These are phyloP conservation scores for Okapia johnstoni DNA, from an alignment of 2,113 vertebrate species.

Conservation along the genomic window DNA sequence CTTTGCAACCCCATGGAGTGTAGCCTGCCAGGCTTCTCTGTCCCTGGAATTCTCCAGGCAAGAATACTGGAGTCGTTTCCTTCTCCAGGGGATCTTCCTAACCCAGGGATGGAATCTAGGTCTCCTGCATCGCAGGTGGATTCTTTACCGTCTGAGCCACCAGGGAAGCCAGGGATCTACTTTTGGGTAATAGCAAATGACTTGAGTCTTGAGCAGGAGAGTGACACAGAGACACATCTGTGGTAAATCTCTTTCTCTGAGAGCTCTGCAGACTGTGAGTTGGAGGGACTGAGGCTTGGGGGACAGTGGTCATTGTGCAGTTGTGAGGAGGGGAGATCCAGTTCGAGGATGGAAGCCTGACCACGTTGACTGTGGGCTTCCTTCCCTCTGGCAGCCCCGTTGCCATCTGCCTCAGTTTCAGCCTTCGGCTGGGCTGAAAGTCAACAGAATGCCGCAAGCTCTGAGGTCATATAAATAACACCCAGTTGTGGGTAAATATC, in stretches of 20 bases:
- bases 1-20: background rate
- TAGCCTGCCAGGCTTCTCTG: background rate
- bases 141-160: background rate
- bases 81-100: background rate
- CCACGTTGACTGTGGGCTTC: fast-evolving
- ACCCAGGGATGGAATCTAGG: background rate
- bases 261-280: background rate
- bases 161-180: background rate
- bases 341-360: background rate
- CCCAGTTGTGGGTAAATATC: background rate
- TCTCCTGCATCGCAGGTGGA: background rate
- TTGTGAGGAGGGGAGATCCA: background rate
- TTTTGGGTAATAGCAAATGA: background rate
- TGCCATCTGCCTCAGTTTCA: background rate
- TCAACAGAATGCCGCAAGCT: background rate
- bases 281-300: background rate
- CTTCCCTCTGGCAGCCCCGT: background rate
- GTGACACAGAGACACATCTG: background rate
- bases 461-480: background rate
- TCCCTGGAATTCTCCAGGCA: background rate
- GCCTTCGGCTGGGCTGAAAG: background rate
- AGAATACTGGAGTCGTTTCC: background rate
- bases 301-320: background rate
- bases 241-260: background rate
- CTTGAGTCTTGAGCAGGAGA: background rate